Base-by-base conservation (phyloP, 2,888 invertebrate genomes). In the Apotomis capreana region DNA sequence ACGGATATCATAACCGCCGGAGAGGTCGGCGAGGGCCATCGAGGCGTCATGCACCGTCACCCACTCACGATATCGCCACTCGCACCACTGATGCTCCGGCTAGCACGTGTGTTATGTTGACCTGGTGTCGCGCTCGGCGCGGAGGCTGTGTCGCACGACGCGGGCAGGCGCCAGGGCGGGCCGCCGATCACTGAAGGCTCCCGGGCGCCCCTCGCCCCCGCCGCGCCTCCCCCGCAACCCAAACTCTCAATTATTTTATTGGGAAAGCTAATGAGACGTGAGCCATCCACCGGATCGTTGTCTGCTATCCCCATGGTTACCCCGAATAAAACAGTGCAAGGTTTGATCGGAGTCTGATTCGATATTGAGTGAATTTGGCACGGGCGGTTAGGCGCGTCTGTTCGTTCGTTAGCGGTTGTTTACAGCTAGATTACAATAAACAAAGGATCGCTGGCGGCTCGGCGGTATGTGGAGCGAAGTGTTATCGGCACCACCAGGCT, bases 181-280 rank as follows among this genome's bases (percentile, higher is more conserved):
- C 91, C 89, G 87, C 83, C 84, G 89, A 86, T 80, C 86, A 91
- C 91, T 90, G 89, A 83, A 83, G 83, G 80, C 84, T 84, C 83
- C 87, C 87, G 85, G 85, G 87, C 82, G 80, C 78, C 80, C 77
- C 78, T 78, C 79, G 77, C 77, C 81, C 80, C 81, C 76, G 80
- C 72, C 75, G 37, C 76, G 79, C 81, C 79, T 74, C 78, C 74
- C 81, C 86, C 86, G 83, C 86, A 81, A 81, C 86, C 85, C 84
- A 89, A 90, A 89, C 90, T 90, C 92, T 87, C 92, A 90, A 92
- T 92, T 92, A 92, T 92, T 92, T 92, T 92, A 92, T 92, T 90
- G 91, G 89, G 84, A 87, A 89, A 91, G 89, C 90, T 92, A 92
- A 92, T 92, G 92, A 92, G 91, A 88, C 90, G 90, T 85, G 84